Conservation (phyloP, 2,888 invertebrate genomes). For the Dicyrtomina minuta region DNA sequence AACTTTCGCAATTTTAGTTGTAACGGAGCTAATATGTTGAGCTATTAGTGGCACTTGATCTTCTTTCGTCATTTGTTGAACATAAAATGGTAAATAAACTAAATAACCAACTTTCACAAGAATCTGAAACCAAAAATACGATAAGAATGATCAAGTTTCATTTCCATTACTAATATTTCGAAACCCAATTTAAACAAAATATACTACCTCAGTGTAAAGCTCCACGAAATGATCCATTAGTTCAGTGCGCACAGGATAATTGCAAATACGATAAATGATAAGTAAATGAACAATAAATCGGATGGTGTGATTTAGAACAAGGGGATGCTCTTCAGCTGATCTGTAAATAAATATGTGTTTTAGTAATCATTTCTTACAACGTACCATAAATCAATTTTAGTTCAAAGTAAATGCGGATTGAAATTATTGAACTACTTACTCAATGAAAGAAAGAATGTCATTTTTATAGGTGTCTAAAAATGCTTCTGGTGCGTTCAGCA, state of each 20-base stretch:
- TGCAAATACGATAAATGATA: slow-evolving; percentile 42
- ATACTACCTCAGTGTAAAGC: slow-evolving; percentile 42
- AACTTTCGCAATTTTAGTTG: slow-evolving; percentile 10
- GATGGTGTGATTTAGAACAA: slow-evolving; percentile 36
- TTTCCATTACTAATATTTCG: neutral
- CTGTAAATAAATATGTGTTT: slow-evolving; percentile 32
- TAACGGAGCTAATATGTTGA: slow-evolving; percentile 40
- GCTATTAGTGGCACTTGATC: slow-evolving; percentile 43
- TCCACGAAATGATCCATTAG: slow-evolving; percentile 44
- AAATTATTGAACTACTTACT: slow-evolving; percentile 28
- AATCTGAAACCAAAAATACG: slow-evolving; percentile 32
- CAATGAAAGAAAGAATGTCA: slow-evolving; percentile 4
- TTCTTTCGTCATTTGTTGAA: slow-evolving; percentile 41
- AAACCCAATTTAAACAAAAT: neutral
- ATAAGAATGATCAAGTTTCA: neutral
- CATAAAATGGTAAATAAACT: slow-evolving; percentile 46
- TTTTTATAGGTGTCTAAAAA: slow-evolving; percentile 26
- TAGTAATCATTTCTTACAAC: too few relatives aligned
- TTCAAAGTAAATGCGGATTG: too few relatives aligned
- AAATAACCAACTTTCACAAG: slow-evolving; percentile 42
- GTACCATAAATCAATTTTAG: too few relatives aligned
- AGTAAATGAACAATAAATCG: slow-evolving; percentile 48
- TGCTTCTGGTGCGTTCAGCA: slow-evolving; percentile 40
- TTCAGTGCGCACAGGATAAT: slow-evolving; percentile 35
- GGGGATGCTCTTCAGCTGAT: slow-evolving; percentile 35